phyloP scores from a whole-genome alignment of 2,797 vertebrate genomes.

The Liasis olivaceus region DNA sequence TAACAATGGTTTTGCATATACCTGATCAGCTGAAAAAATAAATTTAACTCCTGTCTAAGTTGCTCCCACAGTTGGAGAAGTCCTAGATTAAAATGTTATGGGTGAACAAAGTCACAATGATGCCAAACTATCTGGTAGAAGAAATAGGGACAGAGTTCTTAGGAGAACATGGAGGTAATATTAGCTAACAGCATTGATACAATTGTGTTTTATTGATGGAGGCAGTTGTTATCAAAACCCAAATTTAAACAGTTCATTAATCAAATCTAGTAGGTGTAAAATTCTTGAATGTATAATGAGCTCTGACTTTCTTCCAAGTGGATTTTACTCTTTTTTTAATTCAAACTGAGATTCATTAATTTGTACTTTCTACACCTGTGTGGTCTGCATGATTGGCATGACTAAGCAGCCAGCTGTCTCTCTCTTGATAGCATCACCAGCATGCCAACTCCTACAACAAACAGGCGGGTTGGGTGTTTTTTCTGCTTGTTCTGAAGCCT shows the following conservation, averaged over 20 bases:
- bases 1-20: neutral
- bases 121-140: neutral
- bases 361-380: neutral
- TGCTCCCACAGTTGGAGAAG: neutral
- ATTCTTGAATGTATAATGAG: neutral
- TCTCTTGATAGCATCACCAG: neutral
- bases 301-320: neutral
- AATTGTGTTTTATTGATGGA: neutral
- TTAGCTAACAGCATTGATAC: neutral
- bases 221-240: neutral
- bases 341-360: neutral
- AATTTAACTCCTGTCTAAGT: neutral
- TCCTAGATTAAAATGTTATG: neutral
- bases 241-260: neutral
- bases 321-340: neutral
- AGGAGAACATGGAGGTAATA: neutral
- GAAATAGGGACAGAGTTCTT: neutral
- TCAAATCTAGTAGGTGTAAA: neutral
- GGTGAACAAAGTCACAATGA: neutral
- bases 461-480: neutral
- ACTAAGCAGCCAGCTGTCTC: neutral
- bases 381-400: neutral
- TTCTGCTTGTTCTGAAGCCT: neutral
- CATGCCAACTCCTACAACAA: neutral
- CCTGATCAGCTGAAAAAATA: neutral